These are phyloP conservation scores for Sebastes paucispinis DNA, from an alignment of 2,797 vertebrate genomes.

Conservation along the genomic window DNA sequence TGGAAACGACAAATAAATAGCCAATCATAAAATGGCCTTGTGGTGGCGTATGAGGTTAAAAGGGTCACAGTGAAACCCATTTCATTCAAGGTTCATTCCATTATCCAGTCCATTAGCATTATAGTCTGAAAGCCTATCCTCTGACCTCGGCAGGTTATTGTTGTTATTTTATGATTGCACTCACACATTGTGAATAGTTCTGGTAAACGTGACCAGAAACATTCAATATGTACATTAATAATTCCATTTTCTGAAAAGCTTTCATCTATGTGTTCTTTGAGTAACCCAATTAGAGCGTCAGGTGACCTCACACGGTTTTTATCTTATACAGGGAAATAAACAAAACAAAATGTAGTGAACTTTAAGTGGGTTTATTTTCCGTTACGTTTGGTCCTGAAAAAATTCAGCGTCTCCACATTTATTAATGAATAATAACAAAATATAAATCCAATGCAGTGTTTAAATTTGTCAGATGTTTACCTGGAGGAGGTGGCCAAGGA, in stretches of 20 bases:
- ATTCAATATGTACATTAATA: neutral
- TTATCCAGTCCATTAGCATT: neutral
- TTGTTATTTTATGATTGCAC: neutral
- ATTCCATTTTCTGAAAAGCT: neutral
- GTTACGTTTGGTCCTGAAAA: neutral
- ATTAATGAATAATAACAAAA: neutral
- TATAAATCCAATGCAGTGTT: neutral
- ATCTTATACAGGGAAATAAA: neutral
- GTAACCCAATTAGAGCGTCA: neutral
- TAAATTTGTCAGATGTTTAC: constrained; percentile 62
- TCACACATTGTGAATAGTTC: too few species aligned
- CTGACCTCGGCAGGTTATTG: neutral
- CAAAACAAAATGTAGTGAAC: neutral
- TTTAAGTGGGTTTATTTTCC: neutral
- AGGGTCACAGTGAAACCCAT: neutral
- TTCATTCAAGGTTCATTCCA: neutral
- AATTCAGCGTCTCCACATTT: neutral
- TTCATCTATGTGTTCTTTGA: neutral
- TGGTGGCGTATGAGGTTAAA: neutral
- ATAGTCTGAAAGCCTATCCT: neutral
- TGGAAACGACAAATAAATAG: neutral
- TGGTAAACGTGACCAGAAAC: neutral
- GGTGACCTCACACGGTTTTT: too few species aligned
- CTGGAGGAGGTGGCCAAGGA: constrained; percentile 97
- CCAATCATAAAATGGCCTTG: neutral